A percentile compares a stretch with the other conserved stretches of the same genome.
Conservation (phyloP, 92 coral and sea anemone genomes). For the Epizoanthus stellaris region DNA sequence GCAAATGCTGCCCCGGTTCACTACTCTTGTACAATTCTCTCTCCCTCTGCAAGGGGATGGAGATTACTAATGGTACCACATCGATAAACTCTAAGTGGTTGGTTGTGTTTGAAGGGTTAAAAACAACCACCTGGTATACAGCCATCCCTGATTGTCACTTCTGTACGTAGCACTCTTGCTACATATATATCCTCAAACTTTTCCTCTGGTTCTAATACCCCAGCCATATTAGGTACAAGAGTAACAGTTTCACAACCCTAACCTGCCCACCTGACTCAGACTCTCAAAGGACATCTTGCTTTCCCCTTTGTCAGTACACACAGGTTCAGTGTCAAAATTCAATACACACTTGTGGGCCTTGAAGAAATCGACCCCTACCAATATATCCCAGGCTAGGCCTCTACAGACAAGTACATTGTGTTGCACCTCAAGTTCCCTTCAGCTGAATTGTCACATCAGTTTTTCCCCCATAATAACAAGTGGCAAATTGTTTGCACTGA, state of each 20-base stretch:
- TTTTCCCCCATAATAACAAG: conserved; percentile 16
- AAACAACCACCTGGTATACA: not conserved
- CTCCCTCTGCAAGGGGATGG: too few relatives aligned
- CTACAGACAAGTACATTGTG: conserved; percentile 26
- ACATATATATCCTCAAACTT: not conserved
- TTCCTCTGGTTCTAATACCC: not conserved
- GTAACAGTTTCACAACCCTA: not conserved
- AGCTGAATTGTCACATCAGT: conserved; percentile 6
- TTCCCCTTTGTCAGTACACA: not conserved
- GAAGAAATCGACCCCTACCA: conserved; percentile 1
- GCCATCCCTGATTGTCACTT: not conserved
- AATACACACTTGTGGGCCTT: conserved; percentile 25
- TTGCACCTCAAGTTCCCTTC: conserved; percentile 14
- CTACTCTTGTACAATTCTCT: too few relatives aligned
- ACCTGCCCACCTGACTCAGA: not conserved
- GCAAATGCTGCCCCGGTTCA: too few relatives aligned
- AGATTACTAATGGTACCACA: too few relatives aligned
- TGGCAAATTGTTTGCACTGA: conserved; percentile 26
- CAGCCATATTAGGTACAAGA: not conserved
- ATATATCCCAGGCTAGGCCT: conserved; percentile 11
- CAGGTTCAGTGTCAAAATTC: not conserved
- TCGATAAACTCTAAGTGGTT: too few relatives aligned
- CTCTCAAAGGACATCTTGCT: not conserved
- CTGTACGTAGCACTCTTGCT: not conserved
- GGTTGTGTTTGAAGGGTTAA: too few relatives aligned